A percentile compares a stretch with the other conserved stretches of the same genome.
phyloP scores from a whole-genome alignment of 2,888 invertebrate species.

The Serripes groenlandicus region DNA sequence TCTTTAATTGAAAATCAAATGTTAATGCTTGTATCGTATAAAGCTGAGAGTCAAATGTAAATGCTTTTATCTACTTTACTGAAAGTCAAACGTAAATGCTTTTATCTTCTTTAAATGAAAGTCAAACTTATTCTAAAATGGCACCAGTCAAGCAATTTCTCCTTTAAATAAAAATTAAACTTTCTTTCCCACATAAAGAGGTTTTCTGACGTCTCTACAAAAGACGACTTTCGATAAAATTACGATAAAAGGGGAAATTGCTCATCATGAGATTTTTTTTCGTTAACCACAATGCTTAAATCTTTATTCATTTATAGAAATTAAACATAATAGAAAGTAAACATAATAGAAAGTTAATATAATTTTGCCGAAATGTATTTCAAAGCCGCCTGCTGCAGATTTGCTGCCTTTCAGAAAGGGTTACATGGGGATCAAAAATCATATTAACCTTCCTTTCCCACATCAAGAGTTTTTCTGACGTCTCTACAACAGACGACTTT shows the following conservation, averaged over 20 bases:
- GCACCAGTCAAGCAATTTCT: too few relatives aligned
- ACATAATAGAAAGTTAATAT: background rate
- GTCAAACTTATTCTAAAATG: too few relatives aligned
- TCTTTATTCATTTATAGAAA: background rate
- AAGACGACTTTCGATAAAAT: background rate
- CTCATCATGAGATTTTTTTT: background rate
- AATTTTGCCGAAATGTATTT: background rate
- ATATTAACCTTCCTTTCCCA: too few relatives aligned
- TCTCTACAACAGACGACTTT: too few relatives aligned
- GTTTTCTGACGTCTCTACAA: background rate
- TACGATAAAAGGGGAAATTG: constrained; percentile 8
- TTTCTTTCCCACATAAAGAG: background rate
- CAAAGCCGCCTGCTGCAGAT: background rate
- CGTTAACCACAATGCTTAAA: background rate
- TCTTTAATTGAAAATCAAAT: too few relatives aligned
- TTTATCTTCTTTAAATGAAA: too few relatives aligned
- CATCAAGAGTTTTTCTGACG: too few relatives aligned
- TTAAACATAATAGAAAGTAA: too few relatives aligned
- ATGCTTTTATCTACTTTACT: too few relatives aligned
- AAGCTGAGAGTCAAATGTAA: too few relatives aligned
- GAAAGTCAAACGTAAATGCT: too few relatives aligned
- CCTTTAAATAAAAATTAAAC: background rate
- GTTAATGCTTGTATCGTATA: too few relatives aligned
- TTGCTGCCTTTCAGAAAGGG: background rate
- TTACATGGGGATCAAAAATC: background rate